Conservation (phyloP, 2,888 invertebrate genomes). For the Phalera bucephala region DNA sequence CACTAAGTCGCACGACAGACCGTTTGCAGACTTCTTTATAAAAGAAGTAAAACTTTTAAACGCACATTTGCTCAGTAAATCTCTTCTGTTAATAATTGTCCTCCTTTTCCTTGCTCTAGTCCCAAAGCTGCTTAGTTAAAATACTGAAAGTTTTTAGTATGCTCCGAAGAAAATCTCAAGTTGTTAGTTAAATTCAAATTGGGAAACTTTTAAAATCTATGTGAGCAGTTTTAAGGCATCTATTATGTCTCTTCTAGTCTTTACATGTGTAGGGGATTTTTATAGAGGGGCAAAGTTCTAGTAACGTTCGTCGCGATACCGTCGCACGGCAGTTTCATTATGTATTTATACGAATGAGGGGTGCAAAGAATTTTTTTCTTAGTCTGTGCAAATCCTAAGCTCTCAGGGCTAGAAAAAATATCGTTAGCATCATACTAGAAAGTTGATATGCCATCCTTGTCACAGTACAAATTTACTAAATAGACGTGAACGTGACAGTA, state of each 20-base stretch:
- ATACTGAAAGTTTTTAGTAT: constrained; percentile 65
- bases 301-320: constrained; percentile 9
- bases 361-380: constrained; percentile 20
- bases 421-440: too few species aligned
- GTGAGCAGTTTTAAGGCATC: too few species aligned
- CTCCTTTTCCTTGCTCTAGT: constrained; percentile 36
- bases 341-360: constrained; percentile 27
- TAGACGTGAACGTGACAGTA: too few species aligned
- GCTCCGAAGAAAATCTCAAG: constrained; percentile 66
- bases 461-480: too few species aligned
- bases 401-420: too few species aligned
- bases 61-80: constrained; percentile 41
- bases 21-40: constrained; percentile 9
- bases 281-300: constrained; percentile 3
- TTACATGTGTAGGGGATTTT: constrained; percentile 44
- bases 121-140: constrained; percentile 59
- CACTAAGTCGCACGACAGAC: constrained; percentile 3
- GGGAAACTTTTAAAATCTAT: constrained; percentile 77
- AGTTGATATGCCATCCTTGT: too few species aligned
- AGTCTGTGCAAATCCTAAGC: constrained; percentile 18
- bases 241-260: constrained; percentile 62
- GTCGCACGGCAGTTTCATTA: constrained; percentile 32
- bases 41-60: constrained; percentile 26
- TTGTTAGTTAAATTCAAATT: constrained; percentile 80
- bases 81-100: constrained; percentile 49